Conservation (phyloP, 2,888 invertebrate genomes). For the Nymphalis c-album region DNA sequence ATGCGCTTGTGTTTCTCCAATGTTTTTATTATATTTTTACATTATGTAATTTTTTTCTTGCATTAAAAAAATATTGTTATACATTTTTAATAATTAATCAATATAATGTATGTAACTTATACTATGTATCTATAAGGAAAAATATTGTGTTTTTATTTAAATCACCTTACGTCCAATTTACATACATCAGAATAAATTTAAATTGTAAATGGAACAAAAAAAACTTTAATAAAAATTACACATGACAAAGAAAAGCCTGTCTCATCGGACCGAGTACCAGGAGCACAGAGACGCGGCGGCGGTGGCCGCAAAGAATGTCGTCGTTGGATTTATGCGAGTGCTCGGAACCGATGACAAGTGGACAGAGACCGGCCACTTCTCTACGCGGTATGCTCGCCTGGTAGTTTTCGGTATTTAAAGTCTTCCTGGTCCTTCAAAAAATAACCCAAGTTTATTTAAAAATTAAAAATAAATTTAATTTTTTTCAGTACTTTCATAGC, state of each 20-base stretch:
- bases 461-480: not conserved
- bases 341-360: constrained; percentile 62
- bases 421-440: constrained; percentile 4
- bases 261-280: constrained; percentile 54
- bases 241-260: constrained; percentile 34
- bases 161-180: not conserved
- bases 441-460: not conserved
- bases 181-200: constrained; percentile 9
- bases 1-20: not conserved
- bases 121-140: not conserved
- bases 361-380: constrained; percentile 55
- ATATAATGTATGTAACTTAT: not conserved
- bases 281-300: constrained; percentile 49
- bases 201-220: constrained; percentile 1
- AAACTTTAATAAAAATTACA: constrained; percentile 16
- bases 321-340: constrained; percentile 65
- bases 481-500: too few species aligned
- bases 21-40: too few species aligned
- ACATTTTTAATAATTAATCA: too few species aligned
- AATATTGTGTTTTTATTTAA: constrained; percentile 2
- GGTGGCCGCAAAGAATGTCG: constrained; percentile 71
- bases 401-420: constrained; percentile 45
- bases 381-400: constrained; percentile 58
- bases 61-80: not conserved
- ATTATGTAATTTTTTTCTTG: not conserved